These are phyloP conservation scores for Sebastes cheni DNA, from an alignment of 2,797 vertebrate genomes.

Conservation along the genomic window DNA sequence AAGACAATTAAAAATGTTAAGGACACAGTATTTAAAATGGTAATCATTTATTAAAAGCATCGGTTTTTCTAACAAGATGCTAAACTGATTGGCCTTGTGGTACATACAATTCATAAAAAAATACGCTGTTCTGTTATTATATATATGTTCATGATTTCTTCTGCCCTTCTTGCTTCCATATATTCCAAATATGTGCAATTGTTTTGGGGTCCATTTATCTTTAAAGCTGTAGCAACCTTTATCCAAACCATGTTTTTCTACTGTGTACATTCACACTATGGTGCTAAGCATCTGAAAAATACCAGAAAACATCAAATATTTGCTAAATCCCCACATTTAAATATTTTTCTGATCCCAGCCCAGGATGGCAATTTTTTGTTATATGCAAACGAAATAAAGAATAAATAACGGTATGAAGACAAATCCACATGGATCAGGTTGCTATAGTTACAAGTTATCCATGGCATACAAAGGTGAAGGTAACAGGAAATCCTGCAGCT, in stretches of 20 bases:
- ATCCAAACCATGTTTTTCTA: not conserved
- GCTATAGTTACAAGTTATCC: not conserved
- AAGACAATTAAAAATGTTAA: not conserved
- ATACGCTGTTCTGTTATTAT: not conserved
- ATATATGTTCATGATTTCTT: not conserved
- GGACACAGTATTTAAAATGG: conserved; percentile 11
- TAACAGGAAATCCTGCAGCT: not conserved
- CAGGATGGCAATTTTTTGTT: not conserved
- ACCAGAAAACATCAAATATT: not conserved
- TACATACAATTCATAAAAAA: not conserved
- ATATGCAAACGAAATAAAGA: not conserved
- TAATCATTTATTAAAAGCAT: not conserved
- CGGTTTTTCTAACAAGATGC: not conserved
- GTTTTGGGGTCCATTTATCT: not conserved
- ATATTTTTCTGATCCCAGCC: not conserved
- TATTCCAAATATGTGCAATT: not conserved
- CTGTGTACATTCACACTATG: not conserved
- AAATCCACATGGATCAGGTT: not conserved
- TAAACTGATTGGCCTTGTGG: not conserved
- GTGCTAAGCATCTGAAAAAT: not conserved
- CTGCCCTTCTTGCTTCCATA: not conserved
- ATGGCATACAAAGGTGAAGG: not conserved
- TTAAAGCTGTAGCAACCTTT: not conserved
- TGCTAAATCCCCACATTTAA: not conserved
- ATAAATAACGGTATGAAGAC: not conserved